A percentile compares a stretch with the other conserved stretches of the same genome.
These are phyloP conservation scores for Papilio protenor DNA, from an alignment of 2,888 invertebrate species.

Conservation along the genomic window DNA sequence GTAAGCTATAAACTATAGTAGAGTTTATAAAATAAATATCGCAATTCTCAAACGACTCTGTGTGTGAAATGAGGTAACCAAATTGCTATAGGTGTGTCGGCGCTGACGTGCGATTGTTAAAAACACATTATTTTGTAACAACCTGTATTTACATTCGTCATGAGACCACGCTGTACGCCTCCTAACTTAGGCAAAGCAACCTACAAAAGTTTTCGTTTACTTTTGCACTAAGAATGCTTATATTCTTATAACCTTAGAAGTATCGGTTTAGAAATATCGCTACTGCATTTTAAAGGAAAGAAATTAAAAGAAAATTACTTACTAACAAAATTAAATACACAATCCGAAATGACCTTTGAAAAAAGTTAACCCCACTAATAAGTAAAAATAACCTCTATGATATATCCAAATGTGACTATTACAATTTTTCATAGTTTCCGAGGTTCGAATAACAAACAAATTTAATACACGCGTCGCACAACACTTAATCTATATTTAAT, in stretches of 20 bases:
- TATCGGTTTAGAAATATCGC: not conserved
- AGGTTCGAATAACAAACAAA: conserved; percentile 57
- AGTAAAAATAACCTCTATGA: no score
- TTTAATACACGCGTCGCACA: conserved; percentile 51
- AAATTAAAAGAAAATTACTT: no score
- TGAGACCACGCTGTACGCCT: conserved; percentile 58
- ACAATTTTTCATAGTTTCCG: conserved; percentile 56
- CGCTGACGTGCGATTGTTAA: conserved; percentile 79
- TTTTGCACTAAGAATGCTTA: not conserved
- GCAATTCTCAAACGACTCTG: conserved; percentile 15
- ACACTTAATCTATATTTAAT: conserved; percentile 74
- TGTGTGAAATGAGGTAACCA: not conserved
- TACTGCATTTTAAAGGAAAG: no score
- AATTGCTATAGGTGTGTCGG: conserved; percentile 54
- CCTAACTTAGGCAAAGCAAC: conserved; percentile 40
- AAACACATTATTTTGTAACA: conserved; percentile 79
- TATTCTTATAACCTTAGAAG: not conserved
- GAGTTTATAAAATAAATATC: conserved; percentile 10
- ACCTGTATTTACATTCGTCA: conserved; percentile 77
- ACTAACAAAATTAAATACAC: no score
- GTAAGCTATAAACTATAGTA: not conserved
- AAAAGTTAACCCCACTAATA: no score
- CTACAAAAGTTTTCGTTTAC: not conserved
- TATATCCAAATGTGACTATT: conserved; percentile 58
- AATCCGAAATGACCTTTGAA: no score